phyloP scores from a whole-genome alignment of 2,113 vertebrate species.

The Carassius auratus region DNA sequence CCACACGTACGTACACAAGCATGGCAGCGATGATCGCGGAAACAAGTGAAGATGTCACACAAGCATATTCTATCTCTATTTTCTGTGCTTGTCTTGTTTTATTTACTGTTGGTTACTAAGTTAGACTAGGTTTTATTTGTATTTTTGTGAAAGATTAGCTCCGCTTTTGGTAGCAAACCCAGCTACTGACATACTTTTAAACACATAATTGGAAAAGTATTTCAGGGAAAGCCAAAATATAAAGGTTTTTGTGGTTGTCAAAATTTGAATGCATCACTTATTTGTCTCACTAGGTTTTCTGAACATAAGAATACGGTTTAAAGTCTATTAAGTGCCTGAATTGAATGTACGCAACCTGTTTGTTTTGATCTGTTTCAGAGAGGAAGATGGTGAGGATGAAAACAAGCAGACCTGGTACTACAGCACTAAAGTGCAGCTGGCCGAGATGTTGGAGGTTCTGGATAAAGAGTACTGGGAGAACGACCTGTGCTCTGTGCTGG shows the following conservation, averaged over 20 bases:
- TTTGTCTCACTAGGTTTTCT: too few relatives aligned
- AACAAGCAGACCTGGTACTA: conserved; percentile 97
- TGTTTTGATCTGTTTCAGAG: conserved; percentile 68
- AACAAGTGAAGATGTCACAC: too few relatives aligned
- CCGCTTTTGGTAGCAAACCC: not conserved
- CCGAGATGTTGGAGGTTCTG: conserved; percentile 85
- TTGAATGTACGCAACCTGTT: not conserved
- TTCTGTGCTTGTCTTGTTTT: not conserved
- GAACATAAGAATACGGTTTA: too few relatives aligned
- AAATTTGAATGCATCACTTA: too few relatives aligned
- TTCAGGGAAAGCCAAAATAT: too few relatives aligned
- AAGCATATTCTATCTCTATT: too few relatives aligned
- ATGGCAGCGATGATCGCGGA: too few relatives aligned
- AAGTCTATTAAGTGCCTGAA: too few relatives aligned
- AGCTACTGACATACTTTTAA: not conserved
- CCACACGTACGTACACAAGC: too few relatives aligned
- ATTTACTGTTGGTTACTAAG: not conserved
- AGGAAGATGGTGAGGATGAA: conserved; percentile 90
- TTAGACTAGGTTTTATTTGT: not conserved
- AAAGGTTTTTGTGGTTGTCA: too few relatives aligned
- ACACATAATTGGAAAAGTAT: too few relatives aligned
- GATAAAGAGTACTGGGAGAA: conserved; percentile 94
- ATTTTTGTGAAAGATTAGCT: not conserved
- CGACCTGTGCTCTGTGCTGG: conserved; percentile 87
- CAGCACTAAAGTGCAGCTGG: conserved; percentile 90